A percentile compares a stretch with the other conserved stretches of the same genome.
Evolutionary conservation across 2,888 invertebrate genomes (phyloP).

Genomic region (Cheilosia vulpina): DNA sequence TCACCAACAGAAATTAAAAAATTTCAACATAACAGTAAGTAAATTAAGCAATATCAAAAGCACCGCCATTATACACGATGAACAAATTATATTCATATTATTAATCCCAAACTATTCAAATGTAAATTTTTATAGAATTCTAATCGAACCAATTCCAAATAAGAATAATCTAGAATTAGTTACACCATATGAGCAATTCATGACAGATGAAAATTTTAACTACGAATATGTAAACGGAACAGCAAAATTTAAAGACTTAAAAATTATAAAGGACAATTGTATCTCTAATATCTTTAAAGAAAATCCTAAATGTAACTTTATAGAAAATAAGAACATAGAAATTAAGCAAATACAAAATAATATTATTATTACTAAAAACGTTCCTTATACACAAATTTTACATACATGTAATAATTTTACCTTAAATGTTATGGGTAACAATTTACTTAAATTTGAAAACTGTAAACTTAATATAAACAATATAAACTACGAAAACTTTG

Average conservation of each 20-base stretch:
- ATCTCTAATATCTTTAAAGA: conserved; percentile 23
- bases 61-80: too few species aligned
- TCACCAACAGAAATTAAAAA: too few species aligned
- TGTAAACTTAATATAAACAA: conserved; percentile 13
- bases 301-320: too few species aligned
- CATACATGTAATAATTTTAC: conserved; percentile 28
- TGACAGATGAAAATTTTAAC: conserved; percentile 26
- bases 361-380: conserved; percentile 40
- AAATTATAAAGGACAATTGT: conserved; percentile 38
- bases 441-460: too few species aligned
- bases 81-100: too few species aligned
- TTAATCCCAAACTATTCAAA: too few species aligned
- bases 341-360: conserved; percentile 6
- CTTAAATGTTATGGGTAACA: neutral
- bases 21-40: too few species aligned
- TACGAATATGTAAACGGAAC: conserved; percentile 1
- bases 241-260: conserved; percentile 23
- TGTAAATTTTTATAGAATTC: conserved; percentile 20
- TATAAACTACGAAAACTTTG: conserved; percentile 39
- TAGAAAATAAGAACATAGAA: too few species aligned
- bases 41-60: too few species aligned
- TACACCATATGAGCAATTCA: conserved; percentile 10
- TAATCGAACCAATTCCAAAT: conserved; percentile 48
- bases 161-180: conserved; percentile 41
- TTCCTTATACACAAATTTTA: conserved; percentile 7